A percentile compares a stretch with the other conserved stretches of the same genome.
phyloP scores from a whole-genome alignment of 2,888 invertebrate genomes.

The Ischnus inquisitorius region DNA sequence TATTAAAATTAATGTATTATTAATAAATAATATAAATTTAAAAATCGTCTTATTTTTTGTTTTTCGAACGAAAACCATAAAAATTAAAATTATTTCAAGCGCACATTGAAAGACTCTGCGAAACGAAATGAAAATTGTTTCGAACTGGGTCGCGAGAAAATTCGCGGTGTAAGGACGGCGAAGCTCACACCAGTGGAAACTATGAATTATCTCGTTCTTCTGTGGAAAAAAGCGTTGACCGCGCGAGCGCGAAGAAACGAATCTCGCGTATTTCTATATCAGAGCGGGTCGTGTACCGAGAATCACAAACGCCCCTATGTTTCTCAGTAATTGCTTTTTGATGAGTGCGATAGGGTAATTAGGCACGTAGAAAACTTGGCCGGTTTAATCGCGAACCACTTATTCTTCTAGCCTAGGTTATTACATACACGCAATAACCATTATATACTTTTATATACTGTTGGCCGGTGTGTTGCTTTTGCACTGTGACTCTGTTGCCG shows the following conservation, averaged over 20 bases:
- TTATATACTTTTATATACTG: constrained; percentile 28
- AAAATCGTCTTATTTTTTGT: too few relatives aligned
- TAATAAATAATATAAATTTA: too few relatives aligned
- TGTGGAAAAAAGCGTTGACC: neutral
- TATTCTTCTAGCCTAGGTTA: constrained; percentile 46
- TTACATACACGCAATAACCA: constrained; percentile 66
- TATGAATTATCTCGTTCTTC: neutral
- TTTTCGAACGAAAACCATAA: too few relatives aligned
- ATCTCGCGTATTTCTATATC: constrained; percentile 10
- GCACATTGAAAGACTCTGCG: too few relatives aligned
- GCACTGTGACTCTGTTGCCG: neutral
- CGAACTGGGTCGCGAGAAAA: too few relatives aligned
- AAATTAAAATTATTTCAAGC: too few relatives aligned
- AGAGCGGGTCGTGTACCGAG: neutral
- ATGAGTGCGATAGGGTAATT: constrained; percentile 67
- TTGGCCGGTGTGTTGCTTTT: neutral
- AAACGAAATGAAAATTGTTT: too few relatives aligned
- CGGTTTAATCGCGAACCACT: constrained; percentile 67
- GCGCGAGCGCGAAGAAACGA: neutral
- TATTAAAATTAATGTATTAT: too few relatives aligned
- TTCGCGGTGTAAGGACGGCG: too few relatives aligned
- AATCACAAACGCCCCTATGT: neutral
- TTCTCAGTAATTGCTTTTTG: constrained; percentile 66
- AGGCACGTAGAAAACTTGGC: constrained; percentile 69
- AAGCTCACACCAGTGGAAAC: neutral